These are phyloP conservation scores for Alsophila aescularia DNA, from an alignment of 2,888 invertebrate genomes.

Conservation along the genomic window DNA sequence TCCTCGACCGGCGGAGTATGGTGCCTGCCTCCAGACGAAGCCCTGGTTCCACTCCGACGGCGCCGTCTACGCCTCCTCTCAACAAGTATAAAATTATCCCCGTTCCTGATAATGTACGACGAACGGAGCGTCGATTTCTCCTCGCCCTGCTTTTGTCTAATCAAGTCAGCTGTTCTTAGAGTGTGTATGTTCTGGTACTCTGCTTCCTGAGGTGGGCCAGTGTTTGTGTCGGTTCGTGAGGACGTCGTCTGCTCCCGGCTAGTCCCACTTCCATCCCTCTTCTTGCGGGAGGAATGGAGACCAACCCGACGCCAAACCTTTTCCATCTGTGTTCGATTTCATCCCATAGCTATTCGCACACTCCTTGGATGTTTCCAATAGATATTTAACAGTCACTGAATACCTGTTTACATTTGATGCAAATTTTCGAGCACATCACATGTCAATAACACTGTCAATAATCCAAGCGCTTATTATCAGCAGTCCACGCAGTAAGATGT, in stretches of 20 bases:
- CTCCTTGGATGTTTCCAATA: constrained; percentile 21
- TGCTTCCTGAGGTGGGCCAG: constrained; percentile 66
- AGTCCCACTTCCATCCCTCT: constrained; percentile 83
- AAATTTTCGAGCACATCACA: not conserved
- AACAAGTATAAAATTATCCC: constrained; percentile 80
- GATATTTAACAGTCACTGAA: constrained; percentile 6
- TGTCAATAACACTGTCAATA: not conserved
- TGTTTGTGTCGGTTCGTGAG: constrained; percentile 36
- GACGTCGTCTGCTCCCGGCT: constrained; percentile 69
- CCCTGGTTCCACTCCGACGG: constrained; percentile 76
- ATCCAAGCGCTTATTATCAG: constrained; percentile 3
- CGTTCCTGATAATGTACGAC: constrained; percentile 80
- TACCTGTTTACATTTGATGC: not conserved
- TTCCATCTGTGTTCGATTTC: constrained; percentile 81
- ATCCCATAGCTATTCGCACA: constrained; percentile 74
- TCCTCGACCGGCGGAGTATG: constrained; percentile 79
- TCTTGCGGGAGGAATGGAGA: constrained; percentile 84
- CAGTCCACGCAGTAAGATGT: constrained; percentile 35
- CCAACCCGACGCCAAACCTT: constrained; percentile 84
- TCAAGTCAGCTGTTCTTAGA: constrained; percentile 80
- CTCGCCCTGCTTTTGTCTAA: constrained; percentile 78
- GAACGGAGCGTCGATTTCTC: constrained; percentile 80
- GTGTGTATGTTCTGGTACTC: constrained; percentile 82
- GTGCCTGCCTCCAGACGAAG: constrained; percentile 75
- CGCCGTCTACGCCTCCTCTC: constrained; percentile 76